These are phyloP conservation scores for Psephotus haematonotus DNA, from an alignment of 2,113 vertebrate genomes.

Conservation along the genomic window DNA sequence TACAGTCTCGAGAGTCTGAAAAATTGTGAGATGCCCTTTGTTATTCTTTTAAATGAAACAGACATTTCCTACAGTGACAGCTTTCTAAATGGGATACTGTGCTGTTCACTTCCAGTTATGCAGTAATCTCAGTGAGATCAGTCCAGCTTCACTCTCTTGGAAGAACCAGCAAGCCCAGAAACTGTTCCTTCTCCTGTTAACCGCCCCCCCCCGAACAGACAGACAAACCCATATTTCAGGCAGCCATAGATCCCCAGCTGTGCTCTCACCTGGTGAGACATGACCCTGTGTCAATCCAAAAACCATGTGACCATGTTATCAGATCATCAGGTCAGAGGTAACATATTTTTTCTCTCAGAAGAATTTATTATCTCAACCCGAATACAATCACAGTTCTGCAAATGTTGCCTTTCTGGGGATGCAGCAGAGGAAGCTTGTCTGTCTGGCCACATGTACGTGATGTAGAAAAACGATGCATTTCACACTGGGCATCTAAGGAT, in stretches of 20 bases:
- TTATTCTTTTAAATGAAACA: background rate
- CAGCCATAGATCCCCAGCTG: background rate
- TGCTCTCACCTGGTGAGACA: background rate
- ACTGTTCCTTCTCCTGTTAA: background rate
- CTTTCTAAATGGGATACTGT: background rate
- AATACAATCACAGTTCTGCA: background rate
- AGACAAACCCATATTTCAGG: background rate
- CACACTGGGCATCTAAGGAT: background rate
- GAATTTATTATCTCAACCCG: background rate
- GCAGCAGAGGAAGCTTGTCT: background rate
- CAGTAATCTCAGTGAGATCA: background rate
- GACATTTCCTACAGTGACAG: background rate
- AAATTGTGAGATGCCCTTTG: background rate
- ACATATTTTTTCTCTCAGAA: background rate
- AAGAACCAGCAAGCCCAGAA: background rate
- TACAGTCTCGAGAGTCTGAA: background rate
- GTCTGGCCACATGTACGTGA: background rate
- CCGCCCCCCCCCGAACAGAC: background rate
- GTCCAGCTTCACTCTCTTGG: background rate
- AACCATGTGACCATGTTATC: rapidly evolving
- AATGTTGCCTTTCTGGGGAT: background rate
- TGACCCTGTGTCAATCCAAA: background rate
- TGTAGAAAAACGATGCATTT: background rate
- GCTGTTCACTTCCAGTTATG: background rate
- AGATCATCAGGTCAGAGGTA: background rate